phyloP scores from a whole-genome alignment of 2,797 vertebrate genomes.

The Geotrypetes seraphini region DNA sequence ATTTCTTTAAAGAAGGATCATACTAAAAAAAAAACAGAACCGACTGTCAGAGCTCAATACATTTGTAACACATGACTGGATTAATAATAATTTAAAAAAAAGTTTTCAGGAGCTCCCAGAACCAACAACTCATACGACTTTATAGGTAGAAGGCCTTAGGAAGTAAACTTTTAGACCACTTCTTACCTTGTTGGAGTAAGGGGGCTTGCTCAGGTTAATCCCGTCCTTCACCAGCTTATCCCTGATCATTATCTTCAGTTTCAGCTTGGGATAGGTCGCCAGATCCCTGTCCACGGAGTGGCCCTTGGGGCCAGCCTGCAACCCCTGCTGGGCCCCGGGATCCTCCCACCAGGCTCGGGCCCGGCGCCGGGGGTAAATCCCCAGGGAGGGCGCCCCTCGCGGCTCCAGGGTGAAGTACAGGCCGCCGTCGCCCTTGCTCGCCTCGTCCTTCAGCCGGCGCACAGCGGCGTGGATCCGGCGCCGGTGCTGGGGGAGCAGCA shows the following conservation, averaged over 20 bases:
- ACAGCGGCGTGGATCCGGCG: slow-evolving; percentile 85
- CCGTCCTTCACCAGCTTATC: slow-evolving; percentile 90
- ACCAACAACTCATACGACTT: no score
- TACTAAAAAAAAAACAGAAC: no score
- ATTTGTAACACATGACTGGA: no score
- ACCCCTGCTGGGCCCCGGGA: slow-evolving; percentile 45
- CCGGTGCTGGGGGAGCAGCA: slow-evolving; percentile 78
- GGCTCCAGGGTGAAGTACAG: slow-evolving; percentile 93
- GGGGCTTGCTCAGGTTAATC: slow-evolving; percentile 79
- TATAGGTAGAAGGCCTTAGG: no score
- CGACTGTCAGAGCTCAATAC: no score
- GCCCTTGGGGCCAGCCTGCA: slow-evolving; percentile 48
- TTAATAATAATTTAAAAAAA: no score
- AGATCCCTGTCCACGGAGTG: slow-evolving; percentile 56
- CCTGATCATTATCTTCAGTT: slow-evolving; percentile 95
- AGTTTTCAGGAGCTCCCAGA: no score
- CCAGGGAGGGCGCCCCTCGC: slow-evolving; percentile 31
- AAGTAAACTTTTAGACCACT: not conserved
- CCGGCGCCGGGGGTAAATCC: slow-evolving; percentile 54
- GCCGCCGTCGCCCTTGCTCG: slow-evolving; percentile 66
- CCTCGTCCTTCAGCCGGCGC: slow-evolving; percentile 77
- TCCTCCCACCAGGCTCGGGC: slow-evolving; percentile 60
- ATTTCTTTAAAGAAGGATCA: no score
- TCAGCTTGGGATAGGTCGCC: slow-evolving; percentile 77
- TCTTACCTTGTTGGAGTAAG: slow-evolving; percentile 90